These are phyloP conservation scores for Chelmon rostratus DNA, from an alignment of 2,797 vertebrate species.

Conservation along the genomic window DNA sequence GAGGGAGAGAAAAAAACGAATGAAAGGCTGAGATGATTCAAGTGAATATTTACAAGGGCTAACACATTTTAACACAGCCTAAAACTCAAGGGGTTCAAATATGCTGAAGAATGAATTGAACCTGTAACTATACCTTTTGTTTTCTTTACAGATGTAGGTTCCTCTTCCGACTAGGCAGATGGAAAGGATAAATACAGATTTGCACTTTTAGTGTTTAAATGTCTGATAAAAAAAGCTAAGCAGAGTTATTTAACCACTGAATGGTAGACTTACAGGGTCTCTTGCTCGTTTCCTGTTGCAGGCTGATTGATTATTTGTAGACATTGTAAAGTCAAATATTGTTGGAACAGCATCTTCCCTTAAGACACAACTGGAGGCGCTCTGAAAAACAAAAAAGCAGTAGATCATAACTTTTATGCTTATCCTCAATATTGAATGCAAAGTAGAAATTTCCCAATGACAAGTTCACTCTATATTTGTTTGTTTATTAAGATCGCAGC, in stretches of 20 bases:
- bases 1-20: constrained; percentile 23
- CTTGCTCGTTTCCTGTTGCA: constrained; percentile 92
- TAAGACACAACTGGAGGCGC: constrained; percentile 89
- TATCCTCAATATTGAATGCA: background rate
- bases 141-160: constrained; percentile 81
- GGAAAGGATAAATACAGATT: constrained; percentile 30
- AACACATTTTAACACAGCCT: background rate
- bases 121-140: constrained; percentile 79
- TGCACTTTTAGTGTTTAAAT: constrained; percentile 1
- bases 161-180: constrained; percentile 76
- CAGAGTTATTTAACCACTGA: background rate
- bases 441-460: background rate
- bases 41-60: background rate
- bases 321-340: constrained; percentile 92
- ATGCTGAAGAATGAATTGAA: background rate
- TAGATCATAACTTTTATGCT: background rate
- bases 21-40: background rate
- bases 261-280: constrained; percentile 88
- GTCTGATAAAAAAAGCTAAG: background rate
- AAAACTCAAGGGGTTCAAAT: background rate
- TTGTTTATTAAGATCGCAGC: background rate
- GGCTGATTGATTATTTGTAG: constrained; percentile 90
- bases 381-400: constrained; percentile 82
- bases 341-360: constrained; percentile 96
- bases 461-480: background rate